phyloP scores from a whole-genome alignment of 2,113 vertebrate genomes.

The Odobenus rosmarus region DNA sequence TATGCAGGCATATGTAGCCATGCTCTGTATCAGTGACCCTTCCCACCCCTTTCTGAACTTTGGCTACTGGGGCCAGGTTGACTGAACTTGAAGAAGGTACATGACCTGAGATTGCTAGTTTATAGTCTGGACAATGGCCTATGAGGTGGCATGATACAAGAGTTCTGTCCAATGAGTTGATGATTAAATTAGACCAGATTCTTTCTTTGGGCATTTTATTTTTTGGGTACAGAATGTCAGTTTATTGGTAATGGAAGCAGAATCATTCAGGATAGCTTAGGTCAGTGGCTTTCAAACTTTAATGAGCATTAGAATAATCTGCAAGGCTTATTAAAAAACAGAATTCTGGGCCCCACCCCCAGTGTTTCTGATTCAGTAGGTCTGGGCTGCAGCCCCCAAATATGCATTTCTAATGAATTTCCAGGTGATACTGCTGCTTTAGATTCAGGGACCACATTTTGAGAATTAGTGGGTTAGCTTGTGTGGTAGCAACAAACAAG shows the following conservation, averaged over 20 bases:
- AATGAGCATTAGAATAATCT: neutral
- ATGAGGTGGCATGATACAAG: neutral
- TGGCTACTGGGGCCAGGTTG: neutral
- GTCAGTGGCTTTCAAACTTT: slow-evolving; percentile 32
- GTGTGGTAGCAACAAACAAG: neutral
- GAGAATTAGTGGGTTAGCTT: neutral
- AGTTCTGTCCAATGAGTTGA: neutral
- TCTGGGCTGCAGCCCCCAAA: neutral
- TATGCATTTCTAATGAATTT: neutral
- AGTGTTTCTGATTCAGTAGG: neutral
- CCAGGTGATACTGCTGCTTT: neutral
- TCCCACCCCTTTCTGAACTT: neutral
- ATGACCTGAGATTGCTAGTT: neutral
- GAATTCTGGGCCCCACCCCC: neutral
- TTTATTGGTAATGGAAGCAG: slow-evolving; percentile 20
- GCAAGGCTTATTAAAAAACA: neutral
- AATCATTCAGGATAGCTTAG: neutral
- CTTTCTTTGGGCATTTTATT: neutral
- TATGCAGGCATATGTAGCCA: neutral
- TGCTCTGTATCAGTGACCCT: neutral
- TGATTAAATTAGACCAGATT: neutral
- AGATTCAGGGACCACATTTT: neutral
- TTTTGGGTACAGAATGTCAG: neutral
- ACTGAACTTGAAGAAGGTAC: neutral
- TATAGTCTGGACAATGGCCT: neutral